Base-by-base conservation (phyloP, 2,797 vertebrate species). In the Syndactyla subalaris region DNA sequence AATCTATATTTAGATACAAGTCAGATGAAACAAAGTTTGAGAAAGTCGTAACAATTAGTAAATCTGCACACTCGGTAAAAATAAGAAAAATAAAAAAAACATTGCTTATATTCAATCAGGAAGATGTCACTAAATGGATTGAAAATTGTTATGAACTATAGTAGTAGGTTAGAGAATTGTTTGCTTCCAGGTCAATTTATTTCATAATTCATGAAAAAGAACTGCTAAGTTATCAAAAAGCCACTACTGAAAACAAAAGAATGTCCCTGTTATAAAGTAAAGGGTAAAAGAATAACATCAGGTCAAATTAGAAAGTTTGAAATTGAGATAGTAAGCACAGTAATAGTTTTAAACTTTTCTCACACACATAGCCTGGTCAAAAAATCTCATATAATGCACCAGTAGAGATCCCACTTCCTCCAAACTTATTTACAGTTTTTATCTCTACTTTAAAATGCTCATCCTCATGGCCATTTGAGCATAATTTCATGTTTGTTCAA, bases 161-260 rank as follows among this genome's bases (percentile, higher is more conserved):
- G 29, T 61, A 65, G 39, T 45, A 57, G 27, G 32, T 34, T n/a
- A 45, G n/a, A 36, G 30, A 84, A n/a, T 5, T 87, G 7, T 18
- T 93, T 86, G 62, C 20, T 85, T 96, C 63, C 63, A 61, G 43
- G n/a, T 77, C 46, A 71, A 79, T 90, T 63, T 94, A 45, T 81
- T 94, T 95, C 89, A 95, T 85, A 96, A 96, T 96, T 88, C 30
- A 66, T 89, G 89, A 74, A 92, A 95, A 95, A 30, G 7, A n/a
- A 85, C 88, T 85, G 76, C 26, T 93, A 89, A 95, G 91, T 95
- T 92, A 92, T 92, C 54, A 94, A 88, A 95, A 94, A 54, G 8
- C 19, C 57, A 46, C 38, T 34, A 34, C 0, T 2, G n/a, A 79
- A 92, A 68, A 15, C 6, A 34, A 62, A 57, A 52, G 15, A 68